A percentile compares a stretch with the other conserved stretches of the same genome.
Conservation (phyloP, 2,797 vertebrate species). For the Malacoraja senta region DNA sequence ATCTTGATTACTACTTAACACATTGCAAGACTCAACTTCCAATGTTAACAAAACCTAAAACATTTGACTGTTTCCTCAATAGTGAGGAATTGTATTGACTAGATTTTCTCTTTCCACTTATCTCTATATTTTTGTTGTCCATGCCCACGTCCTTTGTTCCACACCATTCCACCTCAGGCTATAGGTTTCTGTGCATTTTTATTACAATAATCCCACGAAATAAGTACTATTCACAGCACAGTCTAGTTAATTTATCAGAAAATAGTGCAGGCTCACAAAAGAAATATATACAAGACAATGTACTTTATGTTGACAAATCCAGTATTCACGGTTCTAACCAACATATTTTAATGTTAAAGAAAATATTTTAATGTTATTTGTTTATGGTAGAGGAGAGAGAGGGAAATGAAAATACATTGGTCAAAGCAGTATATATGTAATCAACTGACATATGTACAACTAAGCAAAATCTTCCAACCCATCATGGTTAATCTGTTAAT, state of each 20-base stretch:
- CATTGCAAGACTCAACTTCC: background rate
- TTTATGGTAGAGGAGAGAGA: too few relatives aligned
- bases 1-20: background rate
- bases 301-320: background rate
- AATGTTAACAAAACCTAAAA: background rate
- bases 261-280: background rate
- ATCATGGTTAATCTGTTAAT: background rate
- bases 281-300: too few relatives aligned
- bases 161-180: background rate
- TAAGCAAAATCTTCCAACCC: background rate
- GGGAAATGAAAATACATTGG: background rate
- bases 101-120: background rate
- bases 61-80: background rate
- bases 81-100: background rate
- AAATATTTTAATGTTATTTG: background rate
- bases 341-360: too few relatives aligned
- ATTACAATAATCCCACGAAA: background rate
- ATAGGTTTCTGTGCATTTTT: background rate
- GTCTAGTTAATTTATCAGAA: background rate
- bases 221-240: background rate
- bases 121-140: background rate
- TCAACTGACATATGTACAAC: background rate
- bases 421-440: background rate
- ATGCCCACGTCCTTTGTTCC: background rate
- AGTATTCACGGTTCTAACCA: background rate